Conservation (phyloP, 2,888 invertebrate species). For the Teleogryllus oceanicus region DNA sequence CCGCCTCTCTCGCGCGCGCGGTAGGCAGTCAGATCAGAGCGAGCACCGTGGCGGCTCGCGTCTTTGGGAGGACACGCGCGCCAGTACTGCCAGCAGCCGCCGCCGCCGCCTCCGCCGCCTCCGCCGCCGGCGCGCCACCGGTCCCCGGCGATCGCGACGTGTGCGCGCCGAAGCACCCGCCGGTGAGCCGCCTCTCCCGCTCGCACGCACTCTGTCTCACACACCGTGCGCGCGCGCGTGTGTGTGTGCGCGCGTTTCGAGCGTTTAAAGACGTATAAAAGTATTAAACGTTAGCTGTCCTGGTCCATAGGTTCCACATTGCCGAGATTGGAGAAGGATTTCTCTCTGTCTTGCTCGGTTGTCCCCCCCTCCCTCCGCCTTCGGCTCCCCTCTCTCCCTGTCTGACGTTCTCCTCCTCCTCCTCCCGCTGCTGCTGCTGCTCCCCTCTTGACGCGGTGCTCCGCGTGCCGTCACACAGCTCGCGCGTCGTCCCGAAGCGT, state of each 20-base stretch:
- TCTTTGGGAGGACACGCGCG: not conserved
- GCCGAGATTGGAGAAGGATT: not conserved
- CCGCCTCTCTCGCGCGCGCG: too few species aligned
- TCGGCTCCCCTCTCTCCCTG: not conserved
- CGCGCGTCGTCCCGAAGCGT: constrained; percentile 38
- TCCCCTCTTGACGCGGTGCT: not conserved
- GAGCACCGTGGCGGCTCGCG: not conserved
- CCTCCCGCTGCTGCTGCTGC: not conserved
- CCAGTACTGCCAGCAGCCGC: not conserved
- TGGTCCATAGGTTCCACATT: not conserved
- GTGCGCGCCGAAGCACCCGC: not conserved
- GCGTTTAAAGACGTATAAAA: not conserved
- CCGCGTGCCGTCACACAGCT: constrained; percentile 47
- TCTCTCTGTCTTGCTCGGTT: not conserved
- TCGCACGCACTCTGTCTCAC: not conserved
- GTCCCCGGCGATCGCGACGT: not conserved
- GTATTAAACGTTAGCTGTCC: not conserved
- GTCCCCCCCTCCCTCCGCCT: constrained; percentile 24
- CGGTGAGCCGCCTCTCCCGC: not conserved
- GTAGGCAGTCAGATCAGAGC: too few species aligned
- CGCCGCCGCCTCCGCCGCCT: not conserved
- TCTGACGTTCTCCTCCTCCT: not conserved
- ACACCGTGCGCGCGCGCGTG: not conserved
- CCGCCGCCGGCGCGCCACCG: not conserved
- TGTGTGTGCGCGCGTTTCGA: not conserved